Base-by-base conservation (phyloP, 2,797 vertebrate genomes). In the Clarias fuscus region DNA sequence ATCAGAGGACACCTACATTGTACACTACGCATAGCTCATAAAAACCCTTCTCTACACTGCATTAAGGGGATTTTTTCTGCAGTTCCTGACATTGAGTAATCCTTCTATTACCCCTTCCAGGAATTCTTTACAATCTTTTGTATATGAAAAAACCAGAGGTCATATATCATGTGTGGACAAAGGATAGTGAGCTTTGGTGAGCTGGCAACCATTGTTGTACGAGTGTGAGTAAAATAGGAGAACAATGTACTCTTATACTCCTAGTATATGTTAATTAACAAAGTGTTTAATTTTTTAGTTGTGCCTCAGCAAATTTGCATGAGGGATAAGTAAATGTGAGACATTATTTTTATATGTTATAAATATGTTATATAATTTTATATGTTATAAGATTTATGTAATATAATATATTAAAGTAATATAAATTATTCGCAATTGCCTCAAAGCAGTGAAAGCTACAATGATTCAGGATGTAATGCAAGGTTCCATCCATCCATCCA, bases 51-150 rank as follows among this genome's bases (percentile, higher is more conserved):
- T 59, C 53, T 33, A 37, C 24, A 80, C 33, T 27, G 27, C 6
- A 18, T 40, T 64, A 86, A 61, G 68, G 17, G 56, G 53, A 56
- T 56, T 56, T 67, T 75, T 79, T 43, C 40, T 85, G 73, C n/a
- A 79, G 53, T 33, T 73, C 43, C 84, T 90, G 89, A 86, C 90
- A 84, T 64, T 91, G 90, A 91, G 48, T 88, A 84, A 90, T 89
- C 86, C 78, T 85, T 88, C 88, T 88, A 88, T 86, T 91, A 87
- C 62, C 27, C 48, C 13, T 64, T 80, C 56, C 37, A 78, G 20
- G n/a, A 79, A 59, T 67, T 86, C 71, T 86, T 82, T 58, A 82
- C 33, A 58, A 20, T 81, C 27, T 79, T 83, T 59, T 88, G 53
- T 37, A 72, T 84, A 86, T 82, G n/a, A 85, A 78, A 78, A 72